These are phyloP conservation scores for Diplolepis rosae DNA, from an alignment of 2,888 invertebrate genomes.

Conservation along the genomic window DNA sequence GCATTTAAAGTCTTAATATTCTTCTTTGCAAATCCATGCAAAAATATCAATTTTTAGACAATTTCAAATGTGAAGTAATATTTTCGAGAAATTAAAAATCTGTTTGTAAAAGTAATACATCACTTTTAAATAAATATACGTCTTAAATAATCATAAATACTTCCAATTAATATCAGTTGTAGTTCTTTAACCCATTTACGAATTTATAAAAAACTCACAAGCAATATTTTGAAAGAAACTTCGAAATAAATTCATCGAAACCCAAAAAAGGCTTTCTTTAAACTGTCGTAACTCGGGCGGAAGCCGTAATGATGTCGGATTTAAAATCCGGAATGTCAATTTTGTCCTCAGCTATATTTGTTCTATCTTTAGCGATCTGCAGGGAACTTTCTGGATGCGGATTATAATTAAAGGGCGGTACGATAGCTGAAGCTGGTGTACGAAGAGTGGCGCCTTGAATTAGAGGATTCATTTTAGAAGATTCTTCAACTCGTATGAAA, in stretches of 20 bases:
- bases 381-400: slow-evolving; percentile 61
- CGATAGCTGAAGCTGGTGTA: slow-evolving; percentile 71
- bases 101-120: not conserved
- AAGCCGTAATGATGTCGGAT: slow-evolving; percentile 62
- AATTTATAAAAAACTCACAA: not conserved
- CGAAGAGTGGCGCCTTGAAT: slow-evolving; percentile 38
- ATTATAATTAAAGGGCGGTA: slow-evolving; percentile 75
- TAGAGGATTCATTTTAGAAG: not conserved
- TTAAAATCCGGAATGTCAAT: slow-evolving; percentile 47
- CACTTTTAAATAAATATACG: no score
- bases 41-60: not conserved
- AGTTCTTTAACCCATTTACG: not conserved
- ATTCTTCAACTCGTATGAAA: slow-evolving; percentile 73
- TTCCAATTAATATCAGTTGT: not conserved
- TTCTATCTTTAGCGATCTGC: slow-evolving; percentile 43
- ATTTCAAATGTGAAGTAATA: not conserved
- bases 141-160: slow-evolving; percentile 16
- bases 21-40: no score
- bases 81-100: not conserved
- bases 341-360: slow-evolving; percentile 41
- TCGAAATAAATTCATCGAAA: no score
- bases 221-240: not conserved
- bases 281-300: slow-evolving; percentile 67
- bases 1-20: not conserved
- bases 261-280: slow-evolving; percentile 46